A percentile compares a stretch with the other conserved stretches of the same genome.
phyloP scores from a whole-genome alignment of 2,888 invertebrate species.

The Margaritifera margaritifera region DNA sequence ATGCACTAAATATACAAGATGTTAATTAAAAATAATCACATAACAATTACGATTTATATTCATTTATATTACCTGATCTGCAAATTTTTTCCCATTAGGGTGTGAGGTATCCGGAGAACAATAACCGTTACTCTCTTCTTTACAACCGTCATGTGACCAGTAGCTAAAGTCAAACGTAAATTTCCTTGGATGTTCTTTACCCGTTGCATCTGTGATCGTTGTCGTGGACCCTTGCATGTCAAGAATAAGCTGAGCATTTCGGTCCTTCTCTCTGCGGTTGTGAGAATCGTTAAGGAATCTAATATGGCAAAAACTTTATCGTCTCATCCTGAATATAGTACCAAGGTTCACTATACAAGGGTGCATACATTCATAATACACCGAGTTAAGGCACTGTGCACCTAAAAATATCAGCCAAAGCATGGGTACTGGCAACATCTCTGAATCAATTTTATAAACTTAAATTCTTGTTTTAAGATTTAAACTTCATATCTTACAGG shows the following conservation, averaged over 20 bases:
- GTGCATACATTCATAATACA: background rate
- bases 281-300: constrained; percentile 52
- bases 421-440: too few species aligned
- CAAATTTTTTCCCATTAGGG: constrained; percentile 74
- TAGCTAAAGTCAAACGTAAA: constrained; percentile 77
- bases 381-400: too few species aligned
- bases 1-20: too few species aligned
- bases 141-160: constrained; percentile 77
- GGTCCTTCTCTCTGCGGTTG: constrained; percentile 75
- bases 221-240: constrained; percentile 75
- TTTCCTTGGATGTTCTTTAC: constrained; percentile 70
- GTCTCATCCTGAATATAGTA: background rate
- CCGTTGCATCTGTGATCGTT: constrained; percentile 73
- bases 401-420: too few species aligned
- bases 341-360: background rate
- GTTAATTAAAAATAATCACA: too few species aligned
- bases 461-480: too few species aligned
- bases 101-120: constrained; percentile 71
- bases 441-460: too few species aligned
- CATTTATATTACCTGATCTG: constrained; percentile 74
- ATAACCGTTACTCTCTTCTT: constrained; percentile 73
- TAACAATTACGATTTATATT: too few species aligned
- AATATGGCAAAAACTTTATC: background rate
- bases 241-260: constrained; percentile 74
- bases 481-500: too few species aligned